Evolutionary conservation across 2,113 vertebrate genomes (phyloP).

Genomic region (Tylochromis polylepis): DNA sequence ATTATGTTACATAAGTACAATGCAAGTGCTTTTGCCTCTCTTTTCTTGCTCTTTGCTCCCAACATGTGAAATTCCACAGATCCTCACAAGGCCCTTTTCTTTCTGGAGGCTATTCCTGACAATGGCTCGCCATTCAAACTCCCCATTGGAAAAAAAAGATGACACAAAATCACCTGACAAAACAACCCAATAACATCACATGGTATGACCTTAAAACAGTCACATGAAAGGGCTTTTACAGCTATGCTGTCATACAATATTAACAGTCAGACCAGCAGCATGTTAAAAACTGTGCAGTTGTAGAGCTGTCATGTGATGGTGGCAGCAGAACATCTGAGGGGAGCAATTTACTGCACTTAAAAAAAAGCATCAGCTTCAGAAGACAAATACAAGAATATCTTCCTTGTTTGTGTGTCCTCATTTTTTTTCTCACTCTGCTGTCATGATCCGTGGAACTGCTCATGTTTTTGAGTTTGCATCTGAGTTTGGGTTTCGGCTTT

Average conservation of each 20-base stretch:
- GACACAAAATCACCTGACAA: slow-evolving; percentile 43
- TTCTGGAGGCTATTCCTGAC: slow-evolving; percentile 30
- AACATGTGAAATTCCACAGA: slow-evolving; percentile 45
- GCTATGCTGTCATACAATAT: neutral
- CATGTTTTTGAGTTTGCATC: neutral
- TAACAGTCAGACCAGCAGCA: neutral
- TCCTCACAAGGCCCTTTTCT: slow-evolving; percentile 26
- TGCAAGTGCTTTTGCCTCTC: neutral
- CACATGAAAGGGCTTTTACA: slow-evolving; percentile 20
- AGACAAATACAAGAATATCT: neutral
- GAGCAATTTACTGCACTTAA: neutral
- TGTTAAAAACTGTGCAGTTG: neutral
- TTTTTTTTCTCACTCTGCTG: neutral
- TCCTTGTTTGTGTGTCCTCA: neutral
- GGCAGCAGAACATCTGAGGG: neutral
- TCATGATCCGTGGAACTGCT: neutral
- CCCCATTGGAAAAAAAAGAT: neutral
- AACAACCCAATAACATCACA: slow-evolving; percentile 54
- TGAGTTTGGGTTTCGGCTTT: neutral
- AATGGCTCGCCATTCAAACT: slow-evolving; percentile 43
- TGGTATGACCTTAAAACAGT: neutral
- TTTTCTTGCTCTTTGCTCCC: neutral
- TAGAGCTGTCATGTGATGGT: neutral
- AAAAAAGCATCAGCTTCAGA: neutral
- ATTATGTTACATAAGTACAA: neutral